Percentiles rank a stretch among this genome's conserved stretches.
phyloP scores from a whole-genome alignment of 2,888 invertebrate genomes.

The Melieria crassipennis region DNA sequence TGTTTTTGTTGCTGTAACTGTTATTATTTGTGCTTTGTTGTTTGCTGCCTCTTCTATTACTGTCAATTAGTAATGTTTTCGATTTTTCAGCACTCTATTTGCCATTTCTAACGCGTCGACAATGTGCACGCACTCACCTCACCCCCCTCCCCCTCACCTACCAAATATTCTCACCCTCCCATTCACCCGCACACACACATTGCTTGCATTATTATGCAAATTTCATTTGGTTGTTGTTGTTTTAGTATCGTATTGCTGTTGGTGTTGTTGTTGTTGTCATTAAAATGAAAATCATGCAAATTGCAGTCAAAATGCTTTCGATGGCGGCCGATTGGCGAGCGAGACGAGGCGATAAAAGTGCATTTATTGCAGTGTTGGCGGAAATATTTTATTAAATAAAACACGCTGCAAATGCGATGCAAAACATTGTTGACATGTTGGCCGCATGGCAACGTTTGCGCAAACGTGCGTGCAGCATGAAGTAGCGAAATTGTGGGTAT shows the following conservation, averaged over 20 bases:
- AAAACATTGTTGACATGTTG: no score
- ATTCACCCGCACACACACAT: background rate
- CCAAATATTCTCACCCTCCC: no score
- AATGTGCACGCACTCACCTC: background rate
- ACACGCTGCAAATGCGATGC: no score
- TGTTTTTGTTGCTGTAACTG: background rate
- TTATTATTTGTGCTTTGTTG: no score
- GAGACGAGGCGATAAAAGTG: no score
- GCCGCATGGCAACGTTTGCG: no score
- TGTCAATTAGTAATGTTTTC: conserved; percentile 5
- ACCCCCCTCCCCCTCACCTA: no score
- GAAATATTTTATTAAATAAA: no score
- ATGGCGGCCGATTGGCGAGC: no score
- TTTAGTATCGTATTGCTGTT: background rate
- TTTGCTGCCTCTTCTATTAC: conserved; percentile 5
- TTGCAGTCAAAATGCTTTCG: conserved; percentile 21
- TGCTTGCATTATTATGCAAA: conserved; percentile 16
- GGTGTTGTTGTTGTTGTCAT: conserved; percentile 9
- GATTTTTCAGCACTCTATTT: background rate
- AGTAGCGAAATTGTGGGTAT: no score
- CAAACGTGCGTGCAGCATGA: no score
- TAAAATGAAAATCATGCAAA: conserved; percentile 29
- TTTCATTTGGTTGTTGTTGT: conserved; percentile 1
- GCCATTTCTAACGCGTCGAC: background rate
- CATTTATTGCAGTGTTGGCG: no score